Percentiles rank a stretch among this genome's conserved stretches.
Conservation (phyloP, 2,888 invertebrate species). For the Cerastis rubricosa region DNA sequence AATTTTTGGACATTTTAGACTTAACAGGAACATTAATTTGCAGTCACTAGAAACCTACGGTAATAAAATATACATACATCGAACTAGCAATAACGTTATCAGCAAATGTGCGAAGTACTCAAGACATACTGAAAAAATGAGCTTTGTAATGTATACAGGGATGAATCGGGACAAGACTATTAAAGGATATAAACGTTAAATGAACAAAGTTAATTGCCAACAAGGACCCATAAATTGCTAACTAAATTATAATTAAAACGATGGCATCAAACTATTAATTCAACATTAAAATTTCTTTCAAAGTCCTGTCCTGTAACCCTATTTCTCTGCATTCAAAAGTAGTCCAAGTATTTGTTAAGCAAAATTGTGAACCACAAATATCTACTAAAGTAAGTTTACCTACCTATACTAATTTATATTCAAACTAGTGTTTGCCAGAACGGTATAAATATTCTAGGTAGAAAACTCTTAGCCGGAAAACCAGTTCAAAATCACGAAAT, state of each 20-base stretch:
- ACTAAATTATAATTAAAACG: neutral
- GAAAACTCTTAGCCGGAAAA: slow-evolving; percentile 13
- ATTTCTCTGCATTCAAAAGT: neutral
- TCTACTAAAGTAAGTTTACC: neutral
- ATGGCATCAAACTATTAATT: neutral
- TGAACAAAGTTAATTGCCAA: neutral
- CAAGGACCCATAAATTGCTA: neutral
- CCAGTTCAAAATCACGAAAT: slow-evolving; percentile 24
- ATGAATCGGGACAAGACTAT: neutral
- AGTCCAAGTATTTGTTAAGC: neutral
- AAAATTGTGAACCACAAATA: neutral
- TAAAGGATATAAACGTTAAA: neutral
- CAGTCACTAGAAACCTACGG: slow-evolving; percentile 19
- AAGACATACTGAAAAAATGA: neutral
- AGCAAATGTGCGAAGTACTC: neutral
- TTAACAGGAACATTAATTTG: neutral
- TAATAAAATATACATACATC: neutral
- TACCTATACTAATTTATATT: slow-evolving; percentile 7
- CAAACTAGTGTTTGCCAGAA: slow-evolving; percentile 14
- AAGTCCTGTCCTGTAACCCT: neutral
- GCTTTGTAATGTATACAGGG: neutral
- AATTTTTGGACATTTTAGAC: slow-evolving; percentile 11
- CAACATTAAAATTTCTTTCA: neutral
- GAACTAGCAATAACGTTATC: neutral
- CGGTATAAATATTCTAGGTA: slow-evolving; percentile 21